Base-by-base conservation (phyloP, 2,113 vertebrate species). In the Platichthys stellatus region DNA sequence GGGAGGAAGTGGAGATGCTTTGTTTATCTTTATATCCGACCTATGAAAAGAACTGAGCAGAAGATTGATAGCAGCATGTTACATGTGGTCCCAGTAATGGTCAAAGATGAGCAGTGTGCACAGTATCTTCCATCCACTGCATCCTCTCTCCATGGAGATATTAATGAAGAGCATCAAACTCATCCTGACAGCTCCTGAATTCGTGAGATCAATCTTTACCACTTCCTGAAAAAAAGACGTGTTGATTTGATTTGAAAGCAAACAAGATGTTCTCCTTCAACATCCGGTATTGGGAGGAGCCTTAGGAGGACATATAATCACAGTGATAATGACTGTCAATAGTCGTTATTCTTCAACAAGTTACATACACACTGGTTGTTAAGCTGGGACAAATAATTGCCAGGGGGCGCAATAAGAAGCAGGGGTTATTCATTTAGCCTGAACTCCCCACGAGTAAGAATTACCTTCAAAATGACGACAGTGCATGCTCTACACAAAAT, bases 361-460 rank as follows among this genome's bases (percentile, higher is more conserved):
- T 38, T 64, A 28, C 2, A 8, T 35, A 18, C 69, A 23, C 14
- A 24, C n/a, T 64, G 23, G 23, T 28, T 63, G 63, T 68, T 53
- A 10, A 54, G 60, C 11, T 23, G 2, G n/a, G 15, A 43, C 60
- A 69, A 49, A 49, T 58, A 31, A 58, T 6, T 38, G 43, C 64
- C 59, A 49, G 49, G 11, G 47, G 63, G 23, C 20, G 21, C 40
- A 26, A 56, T 15, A 69, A 47, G 40, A 11, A 28, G 26, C 3
- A 0, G 5, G 28, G 20, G 23, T 63, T 56, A 23, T 72, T 77
- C 2, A 67, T 47, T 66, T 71, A 57, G 70, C 20, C 26, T 51
- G 26, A 74, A 9, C 45, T 18, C 53, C 31, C 6, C 17, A 60
- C 23, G 49, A 51, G 10, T 45, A 23, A 15, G 8, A 69, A 51